These are phyloP conservation scores for Whitmania pigra DNA, from an alignment of 1,140 invertebrate genomes.

Conservation along the genomic window DNA sequence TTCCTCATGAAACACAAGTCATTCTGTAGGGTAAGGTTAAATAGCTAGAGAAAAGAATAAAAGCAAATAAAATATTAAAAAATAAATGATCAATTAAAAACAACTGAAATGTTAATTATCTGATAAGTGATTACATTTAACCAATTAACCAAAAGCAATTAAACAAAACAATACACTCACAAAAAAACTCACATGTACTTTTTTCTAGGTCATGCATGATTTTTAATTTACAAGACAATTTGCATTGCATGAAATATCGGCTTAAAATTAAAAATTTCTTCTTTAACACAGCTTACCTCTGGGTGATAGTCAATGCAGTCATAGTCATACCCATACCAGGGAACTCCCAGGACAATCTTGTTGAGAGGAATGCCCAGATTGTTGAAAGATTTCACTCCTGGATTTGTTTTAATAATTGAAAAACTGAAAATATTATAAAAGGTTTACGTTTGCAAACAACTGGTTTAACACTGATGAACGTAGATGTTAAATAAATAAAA, in stretches of 20 bases:
- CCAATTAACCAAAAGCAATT: background rate
- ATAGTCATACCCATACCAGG: constrained; percentile 66
- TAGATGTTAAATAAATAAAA: background rate
- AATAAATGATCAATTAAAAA: too few relatives aligned
- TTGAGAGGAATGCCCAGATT: constrained; percentile 64
- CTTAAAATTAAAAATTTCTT: background rate
- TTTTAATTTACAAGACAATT: background rate
- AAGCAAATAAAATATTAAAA: too few relatives aligned
- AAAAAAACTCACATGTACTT: too few relatives aligned
- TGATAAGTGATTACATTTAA: background rate
- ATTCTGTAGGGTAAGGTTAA: constrained; percentile 21
- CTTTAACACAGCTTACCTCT: background rate
- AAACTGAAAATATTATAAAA: constrained; percentile 2
- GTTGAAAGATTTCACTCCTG: constrained; percentile 63
- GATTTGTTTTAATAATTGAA: too few relatives aligned
- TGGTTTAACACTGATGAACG: background rate
- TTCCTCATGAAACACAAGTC: constrained; percentile 36
- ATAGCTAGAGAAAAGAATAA: background rate
- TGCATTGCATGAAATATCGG: background rate
- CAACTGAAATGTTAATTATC: background rate
- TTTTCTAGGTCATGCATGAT: background rate
- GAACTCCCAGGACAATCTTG: constrained; percentile 81
- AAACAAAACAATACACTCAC: background rate
- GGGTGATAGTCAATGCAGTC: constrained; percentile 30
- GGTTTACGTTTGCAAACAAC: background rate